A percentile compares a stretch with the other conserved stretches of the same genome.
Evolutionary conservation across 1,140 invertebrate species (phyloP).

Genomic region (Drosophila santomea): DNA sequence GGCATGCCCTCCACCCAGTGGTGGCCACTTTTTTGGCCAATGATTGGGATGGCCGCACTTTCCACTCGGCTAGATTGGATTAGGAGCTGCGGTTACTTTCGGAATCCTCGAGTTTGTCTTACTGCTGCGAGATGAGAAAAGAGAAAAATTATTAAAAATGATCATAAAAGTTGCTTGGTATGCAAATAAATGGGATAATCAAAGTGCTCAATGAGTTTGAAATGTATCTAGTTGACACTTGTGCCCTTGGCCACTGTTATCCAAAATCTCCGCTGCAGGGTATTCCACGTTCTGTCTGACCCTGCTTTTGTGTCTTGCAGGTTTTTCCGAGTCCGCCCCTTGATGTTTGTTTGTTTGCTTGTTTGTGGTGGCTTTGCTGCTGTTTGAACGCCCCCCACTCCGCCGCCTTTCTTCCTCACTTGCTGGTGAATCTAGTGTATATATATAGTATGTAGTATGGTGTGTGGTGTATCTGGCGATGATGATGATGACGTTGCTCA

Average conservation of each 20-base stretch:
- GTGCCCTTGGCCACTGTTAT: neutral
- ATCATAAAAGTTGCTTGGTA: neutral
- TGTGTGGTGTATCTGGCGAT: constrained; percentile 30
- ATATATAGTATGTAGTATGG: neutral
- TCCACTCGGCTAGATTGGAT: constrained; percentile 12
- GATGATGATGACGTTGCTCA: constrained; percentile 64
- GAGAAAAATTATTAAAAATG: neutral
- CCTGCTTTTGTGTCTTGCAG: neutral
- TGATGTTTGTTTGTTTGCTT: constrained; percentile 21
- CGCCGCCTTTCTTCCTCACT: constrained; percentile 5
- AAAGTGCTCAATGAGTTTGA: too few relatives aligned
- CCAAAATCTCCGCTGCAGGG: neutral
- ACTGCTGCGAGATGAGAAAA: too few relatives aligned
- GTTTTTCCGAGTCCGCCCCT: constrained; percentile 13
- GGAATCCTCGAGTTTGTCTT: too few relatives aligned
- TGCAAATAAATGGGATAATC: too few relatives aligned
- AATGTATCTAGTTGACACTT: too few relatives aligned
- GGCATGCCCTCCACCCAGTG: constrained; percentile 8
- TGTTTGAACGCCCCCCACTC: neutral
- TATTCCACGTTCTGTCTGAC: constrained; percentile 8
- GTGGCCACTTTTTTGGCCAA: constrained; percentile 17
- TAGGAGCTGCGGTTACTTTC: neutral
- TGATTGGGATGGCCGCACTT: constrained; percentile 38
- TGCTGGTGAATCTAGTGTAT: constrained; percentile 5
- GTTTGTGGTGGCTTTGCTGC: constrained; percentile 16